Evolutionary conservation across 2,797 vertebrate species (phyloP).

Genomic region (Dicrostonyx torquatus): DNA sequence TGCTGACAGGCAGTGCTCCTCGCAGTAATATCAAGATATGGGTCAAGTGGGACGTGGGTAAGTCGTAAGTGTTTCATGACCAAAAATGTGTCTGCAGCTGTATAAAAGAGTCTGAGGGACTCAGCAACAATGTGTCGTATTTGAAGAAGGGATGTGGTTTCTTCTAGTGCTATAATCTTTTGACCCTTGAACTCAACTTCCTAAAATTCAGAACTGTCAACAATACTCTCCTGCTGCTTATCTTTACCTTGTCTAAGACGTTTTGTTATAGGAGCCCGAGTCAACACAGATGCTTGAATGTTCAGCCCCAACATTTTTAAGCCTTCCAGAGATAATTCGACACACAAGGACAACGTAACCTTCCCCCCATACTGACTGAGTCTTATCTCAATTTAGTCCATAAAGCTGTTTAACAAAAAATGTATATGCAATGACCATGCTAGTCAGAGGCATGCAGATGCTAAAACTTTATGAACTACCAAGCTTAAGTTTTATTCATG

Average conservation of each 20-base stretch:
- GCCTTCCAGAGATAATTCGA: not conserved
- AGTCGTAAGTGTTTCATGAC: not conserved
- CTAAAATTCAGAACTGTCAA: not conserved
- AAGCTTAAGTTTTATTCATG: not conserved
- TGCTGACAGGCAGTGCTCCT: too few relatives aligned
- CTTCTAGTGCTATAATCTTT: not conserved
- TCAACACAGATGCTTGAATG: not conserved
- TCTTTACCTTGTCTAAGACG: not conserved
- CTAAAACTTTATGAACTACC: not conserved
- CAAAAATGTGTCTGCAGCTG: not conserved
- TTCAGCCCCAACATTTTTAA: not conserved
- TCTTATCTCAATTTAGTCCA: not conserved
- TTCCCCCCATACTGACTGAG: not conserved
- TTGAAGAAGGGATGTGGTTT: not conserved
- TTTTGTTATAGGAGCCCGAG: not conserved
- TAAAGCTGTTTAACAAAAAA: conserved; percentile 24
- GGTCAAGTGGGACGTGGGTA: not conserved
- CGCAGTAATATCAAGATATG: not conserved
- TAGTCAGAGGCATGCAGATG: not conserved
- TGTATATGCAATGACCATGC: not conserved
- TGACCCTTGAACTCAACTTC: not conserved
- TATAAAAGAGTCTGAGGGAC: not conserved
- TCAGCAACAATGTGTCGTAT: not conserved
- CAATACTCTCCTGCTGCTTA: not conserved
- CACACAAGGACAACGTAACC: not conserved